These are phyloP conservation scores for Philopedon plagiatum DNA, from an alignment of 2,888 invertebrate species.

Conservation along the genomic window DNA sequence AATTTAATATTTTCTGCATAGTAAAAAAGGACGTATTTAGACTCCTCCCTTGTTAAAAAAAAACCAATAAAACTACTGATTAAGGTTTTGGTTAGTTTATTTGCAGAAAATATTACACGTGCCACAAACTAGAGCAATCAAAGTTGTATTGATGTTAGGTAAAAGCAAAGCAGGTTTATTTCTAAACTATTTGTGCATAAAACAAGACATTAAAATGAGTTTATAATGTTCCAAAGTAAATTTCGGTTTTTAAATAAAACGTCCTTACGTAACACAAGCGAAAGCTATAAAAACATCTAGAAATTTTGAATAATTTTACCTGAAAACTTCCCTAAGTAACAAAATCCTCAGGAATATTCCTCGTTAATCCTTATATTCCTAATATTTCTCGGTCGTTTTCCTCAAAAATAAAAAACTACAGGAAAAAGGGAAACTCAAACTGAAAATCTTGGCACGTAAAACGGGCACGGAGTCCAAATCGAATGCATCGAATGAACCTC, in stretches of 20 bases:
- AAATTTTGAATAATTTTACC: no score
- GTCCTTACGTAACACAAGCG: no score
- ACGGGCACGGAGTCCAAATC: slow-evolving; percentile 4
- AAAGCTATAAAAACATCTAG: no score
- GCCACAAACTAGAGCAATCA: background rate
- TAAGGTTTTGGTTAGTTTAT: slow-evolving; percentile 16
- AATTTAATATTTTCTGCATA: slow-evolving; percentile 18
- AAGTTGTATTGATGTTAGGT: background rate
- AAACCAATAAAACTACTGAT: slow-evolving; percentile 21
- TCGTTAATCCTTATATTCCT: background rate
- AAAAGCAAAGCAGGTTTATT: background rate
- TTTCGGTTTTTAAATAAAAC: no score
- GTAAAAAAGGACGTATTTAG: background rate
- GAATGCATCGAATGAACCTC: slow-evolving; percentile 19
- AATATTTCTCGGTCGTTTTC: background rate
- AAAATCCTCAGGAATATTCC: background rate
- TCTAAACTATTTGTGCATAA: background rate
- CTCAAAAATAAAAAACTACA: background rate
- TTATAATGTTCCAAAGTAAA: no score
- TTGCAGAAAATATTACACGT: slow-evolving; percentile 23
- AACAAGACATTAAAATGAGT: background rate
- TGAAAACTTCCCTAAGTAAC: background rate
- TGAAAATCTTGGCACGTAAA: slow-evolving; percentile 24
- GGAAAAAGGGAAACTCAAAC: slow-evolving; percentile 12
- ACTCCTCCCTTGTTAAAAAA: slow-evolving; percentile 20